These are phyloP conservation scores for Bombus breviceps DNA, from an alignment of 1,140 invertebrate genomes.

Conservation along the genomic window DNA sequence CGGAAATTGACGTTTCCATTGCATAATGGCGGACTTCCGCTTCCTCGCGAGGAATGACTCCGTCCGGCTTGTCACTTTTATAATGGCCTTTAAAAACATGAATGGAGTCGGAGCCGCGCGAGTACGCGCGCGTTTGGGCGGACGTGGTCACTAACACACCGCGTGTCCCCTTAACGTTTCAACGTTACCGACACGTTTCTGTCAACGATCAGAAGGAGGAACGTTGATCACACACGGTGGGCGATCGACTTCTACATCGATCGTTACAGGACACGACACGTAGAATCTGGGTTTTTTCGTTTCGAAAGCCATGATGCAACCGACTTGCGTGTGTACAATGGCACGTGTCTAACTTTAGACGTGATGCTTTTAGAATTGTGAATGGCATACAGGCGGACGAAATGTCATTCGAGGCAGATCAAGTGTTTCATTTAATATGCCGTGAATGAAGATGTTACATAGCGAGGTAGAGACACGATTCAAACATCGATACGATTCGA, in stretches of 20 bases:
- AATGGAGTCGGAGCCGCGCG: conserved; percentile 58
- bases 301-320: background rate
- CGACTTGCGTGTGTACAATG: background rate
- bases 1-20: conserved; percentile 77
- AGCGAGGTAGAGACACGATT: background rate
- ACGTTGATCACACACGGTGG: background rate
- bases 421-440: background rate
- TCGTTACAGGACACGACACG: background rate
- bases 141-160: conserved; percentile 35
- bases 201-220: background rate
- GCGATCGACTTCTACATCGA: conserved; percentile 1
- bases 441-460: background rate
- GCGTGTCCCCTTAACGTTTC: conserved; percentile 3
- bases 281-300: background rate
- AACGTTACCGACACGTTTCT: background rate
- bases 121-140: conserved; percentile 43
- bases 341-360: background rate
- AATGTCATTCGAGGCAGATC: background rate
- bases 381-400: background rate
- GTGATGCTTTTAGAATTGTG: background rate
- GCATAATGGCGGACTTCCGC: conserved; percentile 73
- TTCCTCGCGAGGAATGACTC: conserved; percentile 73
- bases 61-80: conserved; percentile 71
- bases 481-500: background rate
- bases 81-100: conserved; percentile 71